Base-by-base conservation (phyloP, 2,113 vertebrate species). In the Sorex araneus region DNA sequence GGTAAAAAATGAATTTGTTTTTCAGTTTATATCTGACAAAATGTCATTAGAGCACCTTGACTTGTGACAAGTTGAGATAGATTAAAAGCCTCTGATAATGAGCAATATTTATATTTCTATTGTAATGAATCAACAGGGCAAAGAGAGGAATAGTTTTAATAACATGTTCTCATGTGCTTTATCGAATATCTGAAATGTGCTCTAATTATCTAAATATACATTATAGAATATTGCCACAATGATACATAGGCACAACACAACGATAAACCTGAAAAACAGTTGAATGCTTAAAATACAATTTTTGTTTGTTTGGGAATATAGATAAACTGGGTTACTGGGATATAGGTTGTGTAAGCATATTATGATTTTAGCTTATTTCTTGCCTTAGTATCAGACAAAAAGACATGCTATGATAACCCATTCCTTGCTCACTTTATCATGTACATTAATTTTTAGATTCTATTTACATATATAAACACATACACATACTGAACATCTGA, bases 41-140 rank as follows among this genome's bases (percentile, higher is more conserved):
- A 82, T 95, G 95, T 96, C 74, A 85, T 97, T 97, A 97, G 92
- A 96, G 67, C 85, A 92, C 69, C 70, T 63, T 95, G 89, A 95
- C 87, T 96, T 94, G 79, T 83, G 83, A 90, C 84, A 96, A 95
- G 95, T 89, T 93, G 85, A 90, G 91, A 94, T 80, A 94, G 87
- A 90, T 80, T 64, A 84, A 89, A 54, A 91, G 3, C 67, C 63
- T 89, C 74, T 83, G 78, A 84, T 95, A 90, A 93, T 97, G 88
- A 77, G 86, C 67, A 91, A 32, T 94, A 54, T 97, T 93, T 95
- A 16, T 54, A 74, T 96, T 83, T 95, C 84, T 93, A 89, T 57
- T 94, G 84, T 90, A 91, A 83, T 94, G 90, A 93, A 90, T 92
- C 95, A 67, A 96, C 87, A 80, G 91, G 66, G 21, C 79, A 76